Evolutionary conservation across 1,140 invertebrate genomes (phyloP), one percentile per base, ranked within the genome.

Genomic region (Micrasema minimum): DNA sequence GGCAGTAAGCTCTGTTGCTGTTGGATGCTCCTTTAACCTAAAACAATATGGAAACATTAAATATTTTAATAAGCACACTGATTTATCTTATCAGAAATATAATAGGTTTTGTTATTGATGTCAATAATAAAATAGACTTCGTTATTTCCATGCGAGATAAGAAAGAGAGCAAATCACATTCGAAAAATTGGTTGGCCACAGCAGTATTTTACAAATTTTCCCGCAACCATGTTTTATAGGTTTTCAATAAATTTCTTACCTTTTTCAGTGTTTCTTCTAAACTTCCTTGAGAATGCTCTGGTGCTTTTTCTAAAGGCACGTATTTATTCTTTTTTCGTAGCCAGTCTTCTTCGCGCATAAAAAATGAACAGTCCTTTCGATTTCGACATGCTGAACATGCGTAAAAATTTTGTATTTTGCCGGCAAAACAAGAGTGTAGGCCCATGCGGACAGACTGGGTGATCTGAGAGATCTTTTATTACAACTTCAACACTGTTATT

Each of bases 361-460:
- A 89, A 79, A 93, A 90, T 3, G 84, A 83, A 76, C 93, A 96
- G 0, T 90, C 80, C 77, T 93, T 93, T 72, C 86, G 80, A 76
- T 93, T 89, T 67, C 93, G 86, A 77, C 90, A 93, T 2, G 92
- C 92, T 1, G 94, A 90, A 79, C 94, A 96, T 0, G 90, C 88
- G 81, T 87, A 95, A 80, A n/a, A 90, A 95, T 69, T 86, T 85
- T 20, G 85, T 81, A 31, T 84, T 79, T 70, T 85, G 78, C 0
- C 75, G 78, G 26, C 86, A 87, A 85, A 93, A 93, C 71, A 92
- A 80, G 66, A 93, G 81, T 20, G 90, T 88, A 66, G 92, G 92
- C 11, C 92, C 90, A 77, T 91, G 88, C 9, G 84, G 77, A 75
- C 88, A 89, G 11, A 81, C 35, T 1, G 88, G 88, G 79, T 88